A percentile compares a stretch with the other conserved stretches of the same genome.
These are phyloP conservation scores for Sesamia inferens DNA, from an alignment of 2,888 invertebrate genomes.

Conservation along the genomic window DNA sequence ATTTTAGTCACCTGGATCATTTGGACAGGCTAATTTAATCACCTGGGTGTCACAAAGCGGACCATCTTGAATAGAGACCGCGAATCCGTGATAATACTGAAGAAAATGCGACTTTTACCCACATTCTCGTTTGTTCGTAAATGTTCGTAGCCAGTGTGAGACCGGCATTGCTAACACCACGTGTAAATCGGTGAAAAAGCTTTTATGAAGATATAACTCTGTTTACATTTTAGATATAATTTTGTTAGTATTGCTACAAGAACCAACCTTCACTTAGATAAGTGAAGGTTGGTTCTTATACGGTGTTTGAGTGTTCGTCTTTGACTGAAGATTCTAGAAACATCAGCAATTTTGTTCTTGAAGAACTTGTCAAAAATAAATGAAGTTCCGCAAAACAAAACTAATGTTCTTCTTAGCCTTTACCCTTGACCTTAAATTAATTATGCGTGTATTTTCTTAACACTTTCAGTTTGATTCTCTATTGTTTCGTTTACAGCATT, in stretches of 20 bases:
- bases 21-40: not conserved
- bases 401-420: too few species aligned
- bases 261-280: too few species aligned
- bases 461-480: not conserved
- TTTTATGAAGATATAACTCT: conserved; percentile 20
- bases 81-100: not conserved
- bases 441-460: not conserved
- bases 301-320: not conserved
- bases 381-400: not conserved
- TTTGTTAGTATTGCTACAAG: conserved; percentile 16
- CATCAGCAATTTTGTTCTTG: not conserved
- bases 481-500: not conserved
- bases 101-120: not conserved
- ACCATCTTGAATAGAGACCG: not conserved
- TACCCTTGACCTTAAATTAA: not conserved
- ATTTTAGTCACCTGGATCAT: not conserved
- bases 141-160: conserved; percentile 1
- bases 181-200: conserved; percentile 6
- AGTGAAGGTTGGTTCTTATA: not conserved
- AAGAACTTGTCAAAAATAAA: not conserved
- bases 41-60: not conserved
- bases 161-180: conserved; percentile 15
- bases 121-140: not conserved
- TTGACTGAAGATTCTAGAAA: not conserved
- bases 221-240: conserved; percentile 11